phyloP scores from a whole-genome alignment of 2,113 vertebrate genomes.

The cattle (Bos taurus) region ARS-UCD2.0 NC_037355.1:4811001-4811500 shows the following conservation, averaged over 20 bases:
- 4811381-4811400: neutral
- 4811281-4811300: neutral
- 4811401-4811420: neutral
- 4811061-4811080: neutral
- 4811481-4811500: neutral
- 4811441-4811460: accelerated
- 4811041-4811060: neutral
- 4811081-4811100: neutral
- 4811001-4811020: neutral
- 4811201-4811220: accelerated
- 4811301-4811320: neutral
- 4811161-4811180: neutral
- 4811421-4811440: neutral
- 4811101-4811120: neutral
- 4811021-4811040: neutral
- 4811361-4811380: neutral
- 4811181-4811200: neutral
- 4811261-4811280: neutral
- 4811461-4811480: neutral
- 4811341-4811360: neutral
- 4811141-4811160: neutral
- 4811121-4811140: neutral
- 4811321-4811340: neutral
- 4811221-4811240: neutral
- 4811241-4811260: accelerated